Conservation (phyloP, 2,113 vertebrate genomes). For the Martes martes region DNA sequence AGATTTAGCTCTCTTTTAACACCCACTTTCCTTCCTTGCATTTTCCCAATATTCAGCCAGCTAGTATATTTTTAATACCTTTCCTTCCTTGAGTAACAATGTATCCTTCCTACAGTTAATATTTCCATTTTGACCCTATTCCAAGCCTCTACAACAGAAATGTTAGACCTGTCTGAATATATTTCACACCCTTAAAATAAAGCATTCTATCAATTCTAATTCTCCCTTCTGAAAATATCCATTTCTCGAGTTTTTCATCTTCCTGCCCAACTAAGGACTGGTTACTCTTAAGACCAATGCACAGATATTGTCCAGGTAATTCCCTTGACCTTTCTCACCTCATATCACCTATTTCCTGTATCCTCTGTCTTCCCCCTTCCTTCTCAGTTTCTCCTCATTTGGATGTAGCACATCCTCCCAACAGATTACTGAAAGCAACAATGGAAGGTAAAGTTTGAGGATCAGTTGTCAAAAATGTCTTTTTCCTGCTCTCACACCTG, state of each 20-base stretch:
- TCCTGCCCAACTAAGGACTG: neutral
- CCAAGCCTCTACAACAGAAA: neutral
- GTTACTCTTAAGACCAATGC: neutral
- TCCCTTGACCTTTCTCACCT: neutral
- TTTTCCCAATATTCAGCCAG: neutral
- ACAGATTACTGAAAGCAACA: conserved; percentile 3
- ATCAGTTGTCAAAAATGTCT: neutral
- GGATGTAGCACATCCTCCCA: neutral
- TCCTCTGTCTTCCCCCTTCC: neutral
- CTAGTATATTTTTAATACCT: neutral
- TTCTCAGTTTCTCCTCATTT: neutral
- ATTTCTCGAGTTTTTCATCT: neutral
- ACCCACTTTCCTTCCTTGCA: neutral
- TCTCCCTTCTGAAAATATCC: neutral
- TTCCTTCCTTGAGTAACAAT: neutral
- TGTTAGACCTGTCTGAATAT: neutral
- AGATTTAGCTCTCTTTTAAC: neutral
- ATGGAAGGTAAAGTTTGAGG: neutral
- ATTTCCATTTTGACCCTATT: neutral
- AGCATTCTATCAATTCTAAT: conserved; percentile 4
- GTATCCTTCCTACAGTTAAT: conserved; percentile 1
- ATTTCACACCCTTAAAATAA: neutral
- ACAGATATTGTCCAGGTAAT: neutral
- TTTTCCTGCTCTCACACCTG: neutral
- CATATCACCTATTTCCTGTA: neutral